Evolutionary conservation across 2,113 vertebrate genomes (phyloP), one percentile per base, ranked within the genome.

Genomic region (Phocoena sinus): DNA sequence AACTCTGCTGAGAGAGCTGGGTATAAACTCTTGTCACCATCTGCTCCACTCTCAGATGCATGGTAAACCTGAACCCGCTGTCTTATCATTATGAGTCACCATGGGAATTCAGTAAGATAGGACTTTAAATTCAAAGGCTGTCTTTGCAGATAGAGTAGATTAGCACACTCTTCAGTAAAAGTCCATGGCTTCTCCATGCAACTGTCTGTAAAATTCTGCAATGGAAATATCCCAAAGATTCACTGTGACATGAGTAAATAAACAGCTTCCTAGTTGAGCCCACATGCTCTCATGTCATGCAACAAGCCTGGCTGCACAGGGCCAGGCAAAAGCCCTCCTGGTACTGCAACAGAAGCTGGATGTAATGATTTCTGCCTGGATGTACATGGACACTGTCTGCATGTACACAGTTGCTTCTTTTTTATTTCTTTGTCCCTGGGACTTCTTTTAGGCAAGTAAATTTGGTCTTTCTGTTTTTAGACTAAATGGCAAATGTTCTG

Each of bases 331-430:
- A 13, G 5, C 5, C n/a, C 50, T 74, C 82, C 31, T 21, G 5
- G 21, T 7, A 1, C 6, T 36, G 0, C 6, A 8, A 2, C 0
- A 0, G 25, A 31, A 33, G 2, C 1, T 6, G 14, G 33, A 3
- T 9, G 2, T 10, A 28, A 68, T 2, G 15, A 58, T 60, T 36
- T 41, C n/a, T 53, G 6, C 36, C 31, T 88, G 33, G 21, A 38
- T 6, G 1, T 8, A 56, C 0, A 2, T 6, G 8, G 18, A 77
- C 62, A 21, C 28, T 79, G 11, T 70, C 15, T 68, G 14, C 12
- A n/a, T 8, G 1, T 8, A 62, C 0, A 0, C 14, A 11, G 23
- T 70, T n/a, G 31, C 23, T 47, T 41, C 36, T 56, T 58, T 23
- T 50, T 62, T 79, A 67, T 74, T 85, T 90, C 18, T 44, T 56